Conservation (phyloP, 2,888 invertebrate genomes). For the Ashinkailepas kermadecensis region DNA sequence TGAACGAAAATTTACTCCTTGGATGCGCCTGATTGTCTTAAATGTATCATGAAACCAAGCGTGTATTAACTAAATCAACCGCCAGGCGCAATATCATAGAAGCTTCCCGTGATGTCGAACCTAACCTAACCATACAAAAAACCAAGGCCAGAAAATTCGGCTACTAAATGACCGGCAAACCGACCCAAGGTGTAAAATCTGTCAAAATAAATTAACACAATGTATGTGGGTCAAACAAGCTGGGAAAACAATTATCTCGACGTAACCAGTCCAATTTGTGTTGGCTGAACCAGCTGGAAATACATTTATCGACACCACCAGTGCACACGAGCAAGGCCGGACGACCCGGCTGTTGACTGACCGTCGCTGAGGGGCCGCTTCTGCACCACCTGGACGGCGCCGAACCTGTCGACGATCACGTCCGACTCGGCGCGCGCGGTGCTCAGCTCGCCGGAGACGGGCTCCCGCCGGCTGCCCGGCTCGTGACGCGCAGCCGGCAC, state of each 20-base stretch:
- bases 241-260: neutral
- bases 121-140: too few relatives aligned
- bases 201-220: too few relatives aligned
- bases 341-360: conserved; percentile 50
- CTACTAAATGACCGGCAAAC: too few relatives aligned
- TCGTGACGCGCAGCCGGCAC: conserved; percentile 2
- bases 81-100: too few relatives aligned
- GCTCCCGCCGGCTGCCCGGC: neutral
- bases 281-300: neutral
- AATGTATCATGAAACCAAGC: too few relatives aligned
- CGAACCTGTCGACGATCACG: conserved; percentile 57
- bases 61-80: too few relatives aligned
- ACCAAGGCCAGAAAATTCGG: too few relatives aligned
- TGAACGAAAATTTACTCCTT: too few relatives aligned
- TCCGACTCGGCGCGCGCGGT: conserved; percentile 19
- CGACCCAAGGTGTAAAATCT: too few relatives aligned
- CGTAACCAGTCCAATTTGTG: neutral
- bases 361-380: conserved; percentile 52
- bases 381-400: conserved; percentile 55
- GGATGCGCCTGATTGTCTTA: too few relatives aligned
- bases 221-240: too few relatives aligned
- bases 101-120: too few relatives aligned
- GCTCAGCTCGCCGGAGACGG: conserved; percentile 24
- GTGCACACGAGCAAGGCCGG: conserved; percentile 39
- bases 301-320: neutral